These are phyloP conservation scores for Leptinotarsa peninsularis DNA, from an alignment of 2,888 invertebrate genomes.

Conservation along the genomic window DNA sequence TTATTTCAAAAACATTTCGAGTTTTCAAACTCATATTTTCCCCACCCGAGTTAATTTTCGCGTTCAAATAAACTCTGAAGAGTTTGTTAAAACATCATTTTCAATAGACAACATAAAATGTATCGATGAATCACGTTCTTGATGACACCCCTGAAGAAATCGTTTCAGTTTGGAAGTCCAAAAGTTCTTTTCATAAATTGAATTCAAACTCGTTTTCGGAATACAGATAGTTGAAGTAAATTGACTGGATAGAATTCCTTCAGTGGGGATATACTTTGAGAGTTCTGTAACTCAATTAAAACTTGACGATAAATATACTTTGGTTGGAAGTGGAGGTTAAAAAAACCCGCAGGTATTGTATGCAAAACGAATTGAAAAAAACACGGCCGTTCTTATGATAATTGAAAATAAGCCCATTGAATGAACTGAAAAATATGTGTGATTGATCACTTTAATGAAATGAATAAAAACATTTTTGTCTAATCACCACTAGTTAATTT, in stretches of 20 bases:
- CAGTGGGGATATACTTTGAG: background rate
- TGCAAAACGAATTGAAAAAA: no score
- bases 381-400: no score
- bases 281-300: slow-evolving; percentile 26
- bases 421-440: no score
- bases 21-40: no score
- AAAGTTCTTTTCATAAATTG: slow-evolving; percentile 1
- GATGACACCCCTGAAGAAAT: background rate
- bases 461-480: no score
- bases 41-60: no score
- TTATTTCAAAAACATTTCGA: no score
- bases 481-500: no score
- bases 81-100: background rate
- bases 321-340: background rate
- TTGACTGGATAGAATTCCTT: slow-evolving; percentile 15
- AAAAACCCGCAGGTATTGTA: background rate
- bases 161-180: slow-evolving; percentile 2
- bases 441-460: no score
- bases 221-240: slow-evolving; percentile 20
- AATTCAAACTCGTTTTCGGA: slow-evolving; percentile 5
- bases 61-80: no score
- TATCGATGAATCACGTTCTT: background rate
- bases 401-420: no score
- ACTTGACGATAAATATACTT: slow-evolving; percentile 6
- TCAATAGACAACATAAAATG: background rate